Conservation (phyloP, 2,888 invertebrate species). For the Synanthedon andrenaeformis region DNA sequence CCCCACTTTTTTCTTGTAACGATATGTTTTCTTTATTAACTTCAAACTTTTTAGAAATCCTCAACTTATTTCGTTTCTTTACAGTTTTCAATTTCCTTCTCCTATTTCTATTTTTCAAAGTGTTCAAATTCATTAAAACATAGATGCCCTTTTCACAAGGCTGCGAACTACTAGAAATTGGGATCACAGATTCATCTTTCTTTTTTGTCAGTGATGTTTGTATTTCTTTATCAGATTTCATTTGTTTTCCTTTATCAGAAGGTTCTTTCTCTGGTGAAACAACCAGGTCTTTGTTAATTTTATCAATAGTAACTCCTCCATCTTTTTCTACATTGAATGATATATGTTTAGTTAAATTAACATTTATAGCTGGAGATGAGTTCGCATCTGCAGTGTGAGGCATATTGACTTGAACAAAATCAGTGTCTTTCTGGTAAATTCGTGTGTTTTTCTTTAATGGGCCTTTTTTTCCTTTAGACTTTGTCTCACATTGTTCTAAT, state of each 20-base stretch:
- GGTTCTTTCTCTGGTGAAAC: constrained; percentile 33
- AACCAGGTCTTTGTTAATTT: constrained; percentile 31
- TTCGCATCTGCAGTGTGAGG: constrained; percentile 30
- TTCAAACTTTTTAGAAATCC: constrained; percentile 18
- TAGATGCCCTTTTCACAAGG: constrained; percentile 29
- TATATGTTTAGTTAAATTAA: constrained; percentile 59
- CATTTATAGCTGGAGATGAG: constrained; percentile 40
- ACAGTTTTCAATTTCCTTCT: constrained; percentile 28
- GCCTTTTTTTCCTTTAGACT: constrained; percentile 28
- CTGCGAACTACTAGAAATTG: constrained; percentile 9
- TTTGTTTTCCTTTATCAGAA: constrained; percentile 16
- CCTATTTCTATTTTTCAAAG: constrained; percentile 33
- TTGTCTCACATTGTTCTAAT: constrained; percentile 35
- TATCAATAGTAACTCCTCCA: constrained; percentile 40
- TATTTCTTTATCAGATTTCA: constrained; percentile 45
- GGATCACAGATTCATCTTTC: constrained; percentile 12
- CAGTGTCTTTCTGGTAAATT: constrained; percentile 47
- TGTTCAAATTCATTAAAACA: constrained; percentile 46
- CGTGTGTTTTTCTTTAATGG: constrained; percentile 41
- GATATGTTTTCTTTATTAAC: constrained; percentile 22
- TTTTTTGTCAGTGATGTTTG: constrained; percentile 40
- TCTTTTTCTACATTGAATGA: constrained; percentile 58
- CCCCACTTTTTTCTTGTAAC: constrained; percentile 36
- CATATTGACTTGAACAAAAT: constrained; percentile 46
- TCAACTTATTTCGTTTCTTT: constrained; percentile 21